Evolutionary conservation across 2,797 vertebrate species (phyloP), one percentile per base, ranked within the genome.

Genomic region (Babyrousa celebensis): DNA sequence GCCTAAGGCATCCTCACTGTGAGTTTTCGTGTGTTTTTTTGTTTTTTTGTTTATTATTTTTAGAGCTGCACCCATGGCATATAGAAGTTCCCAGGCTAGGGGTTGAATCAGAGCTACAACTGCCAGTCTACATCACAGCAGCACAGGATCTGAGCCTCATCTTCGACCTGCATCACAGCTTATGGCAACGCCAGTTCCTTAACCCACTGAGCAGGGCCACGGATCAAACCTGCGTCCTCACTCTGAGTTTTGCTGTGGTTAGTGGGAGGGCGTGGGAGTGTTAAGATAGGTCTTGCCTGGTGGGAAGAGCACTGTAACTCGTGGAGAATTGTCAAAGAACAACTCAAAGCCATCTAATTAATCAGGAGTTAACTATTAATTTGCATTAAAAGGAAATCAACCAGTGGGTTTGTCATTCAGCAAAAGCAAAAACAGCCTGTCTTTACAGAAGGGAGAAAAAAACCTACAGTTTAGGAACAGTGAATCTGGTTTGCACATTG

Each of bases 1-100:
- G 96, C 98, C 99, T 36, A 98, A 97, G 97, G 98, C 98, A 83
- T 98, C 98, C 0, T 99, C 99, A 80, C 98, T 99, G 99, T 99
- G 98, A 99, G 99, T 99, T 86, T 65, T 58, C 9, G 43, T 48
- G 43, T 48, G 36, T 36, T 36, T 36, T 36, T 36, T 36, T 48
- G 43, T 48, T 48, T 48, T 48, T 48, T 7, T 48, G 43, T 7
- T 48, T 6, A 48, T 48, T 48, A 48, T 48, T 48, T 48, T 48
- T 48, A 48, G 43, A 48, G 43, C 43, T 10, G 9, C 43, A 48
- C 43, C 7, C 43, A 10, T 48, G 43, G 43, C 43, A 48, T 48
- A 48, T 48, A 48, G 43, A 48, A 48, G 9, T 48, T 48, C 43
- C 43, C 43, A 48, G 43, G 43, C 43, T 48, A 48, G 43, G 43